Base-by-base conservation (phyloP, 2,888 invertebrate species). In the Gari tellinella region DNA sequence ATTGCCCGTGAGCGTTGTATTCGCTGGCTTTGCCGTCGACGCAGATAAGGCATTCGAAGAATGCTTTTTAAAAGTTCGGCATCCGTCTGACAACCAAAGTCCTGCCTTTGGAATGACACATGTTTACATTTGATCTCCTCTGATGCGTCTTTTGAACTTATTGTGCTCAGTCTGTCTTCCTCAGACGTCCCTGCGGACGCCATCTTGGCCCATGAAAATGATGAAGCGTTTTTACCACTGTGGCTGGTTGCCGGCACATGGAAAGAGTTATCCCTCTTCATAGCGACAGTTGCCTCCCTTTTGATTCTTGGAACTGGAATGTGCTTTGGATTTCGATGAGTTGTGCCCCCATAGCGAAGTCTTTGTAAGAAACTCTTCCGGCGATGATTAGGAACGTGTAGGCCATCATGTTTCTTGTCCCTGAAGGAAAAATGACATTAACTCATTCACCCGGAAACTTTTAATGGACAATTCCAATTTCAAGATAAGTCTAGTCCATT, bases 1-100 rank as follows among this genome's bases (percentile, higher is more conserved):
- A 74, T 72, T 12, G 74, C 74, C 7, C 45, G 49, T 37, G 74
- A 62, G 10, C 66, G 57, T 38, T 72, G 65, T 7, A 79, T 72
- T 17, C 65, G 60, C 53, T 75, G 74, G 17, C 74, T 74, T n/a
- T 62, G 58, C 4, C 72, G 55, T 17, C 72, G 46, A 4, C 74
- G 66, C 51, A 79, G 57, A 45, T 79, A 72, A n/a, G 72, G 60
- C 60, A 73, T 68, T 45, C 57, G 25, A 25, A 63, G 38, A 40
- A 79, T 66, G 45, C 73, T 58, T 23, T 83, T 70, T 37, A 80
- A 68, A 15, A 86, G 69, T 3, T 82, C 83, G 0, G 79, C 64
- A 45, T 82, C 83, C 0, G 87, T 87, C 57, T 87, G 87, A 41
- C 84, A 84, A 7, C 67, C 77, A 1, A 55, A 66, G 53, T 84